Percentiles rank a stretch among this genome's conserved stretches.
These are phyloP conservation scores for Peribatodes rhomboidaria DNA, from an alignment of 2,888 invertebrate genomes.

Conservation along the genomic window DNA sequence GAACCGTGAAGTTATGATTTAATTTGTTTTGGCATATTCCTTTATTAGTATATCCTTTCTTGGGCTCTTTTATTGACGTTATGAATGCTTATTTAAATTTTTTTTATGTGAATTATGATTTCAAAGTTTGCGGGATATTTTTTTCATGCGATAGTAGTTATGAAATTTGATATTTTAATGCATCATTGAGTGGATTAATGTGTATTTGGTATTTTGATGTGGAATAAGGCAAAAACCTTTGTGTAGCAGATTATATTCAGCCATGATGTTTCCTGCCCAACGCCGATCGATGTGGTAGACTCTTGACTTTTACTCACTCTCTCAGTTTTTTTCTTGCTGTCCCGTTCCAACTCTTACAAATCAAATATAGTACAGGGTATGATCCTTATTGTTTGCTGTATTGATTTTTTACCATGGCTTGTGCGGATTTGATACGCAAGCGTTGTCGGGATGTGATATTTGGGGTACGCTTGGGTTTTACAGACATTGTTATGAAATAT, in stretches of 20 bases:
- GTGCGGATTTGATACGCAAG: constrained; percentile 57
- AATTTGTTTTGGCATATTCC: constrained; percentile 83
- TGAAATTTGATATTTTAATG: constrained; percentile 69
- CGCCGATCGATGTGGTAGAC: constrained; percentile 81
- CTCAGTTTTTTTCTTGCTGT: constrained; percentile 71
- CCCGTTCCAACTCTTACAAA: constrained; percentile 72
- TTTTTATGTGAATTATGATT: constrained; percentile 42
- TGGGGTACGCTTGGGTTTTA: constrained; percentile 39
- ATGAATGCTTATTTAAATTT: constrained; percentile 38
- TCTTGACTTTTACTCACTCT: constrained; percentile 79
- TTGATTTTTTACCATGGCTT: constrained; percentile 79
- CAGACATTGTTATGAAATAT: constrained; percentile 2
- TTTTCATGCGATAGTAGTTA: constrained; percentile 45
- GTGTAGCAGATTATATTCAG: constrained; percentile 46
- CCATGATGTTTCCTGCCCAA: constrained; percentile 56
- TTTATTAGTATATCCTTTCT: constrained; percentile 65
- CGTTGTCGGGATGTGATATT: constrained; percentile 45
- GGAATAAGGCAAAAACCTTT: constrained; percentile 36
- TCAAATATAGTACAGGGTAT: constrained; percentile 67
- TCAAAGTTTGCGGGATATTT: constrained; percentile 34
- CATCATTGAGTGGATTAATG: constrained; percentile 55
- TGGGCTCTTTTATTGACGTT: constrained; percentile 43
- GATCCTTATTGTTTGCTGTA: constrained; percentile 79
- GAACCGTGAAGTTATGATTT: constrained; percentile 83
- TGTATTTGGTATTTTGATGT: constrained; percentile 48